phyloP scores from a whole-genome alignment of 2,797 vertebrate genomes.

The Delichon dasypus region DNA sequence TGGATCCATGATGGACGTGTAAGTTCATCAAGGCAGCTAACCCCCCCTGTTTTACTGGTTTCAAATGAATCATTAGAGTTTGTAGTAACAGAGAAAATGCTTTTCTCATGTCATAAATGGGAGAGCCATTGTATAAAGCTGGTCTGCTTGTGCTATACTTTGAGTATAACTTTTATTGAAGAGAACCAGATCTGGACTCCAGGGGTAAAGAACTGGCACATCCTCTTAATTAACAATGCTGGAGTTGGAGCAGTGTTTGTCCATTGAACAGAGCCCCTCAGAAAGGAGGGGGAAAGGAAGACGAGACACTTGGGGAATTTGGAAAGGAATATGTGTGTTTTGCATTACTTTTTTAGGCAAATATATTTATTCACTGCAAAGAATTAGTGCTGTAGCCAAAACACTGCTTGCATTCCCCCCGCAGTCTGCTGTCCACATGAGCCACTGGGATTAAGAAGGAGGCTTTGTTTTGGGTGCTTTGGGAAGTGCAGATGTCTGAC shows the following conservation, averaged over 20 bases:
- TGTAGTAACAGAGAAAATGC: slow-evolving; percentile 1
- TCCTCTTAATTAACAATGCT: slow-evolving; percentile 12
- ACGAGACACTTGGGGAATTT: not conserved
- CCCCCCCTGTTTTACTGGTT: not conserved
- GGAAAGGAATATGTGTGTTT: slow-evolving; percentile 10
- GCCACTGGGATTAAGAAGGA: not conserved
- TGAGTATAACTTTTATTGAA: not conserved
- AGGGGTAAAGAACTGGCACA: not conserved
- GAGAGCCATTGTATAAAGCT: not conserved
- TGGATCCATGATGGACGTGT: not conserved
- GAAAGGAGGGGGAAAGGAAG: not conserved
- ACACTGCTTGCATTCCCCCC: not conserved
- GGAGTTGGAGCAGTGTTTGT: not conserved
- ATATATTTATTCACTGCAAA: slow-evolving; percentile 23
- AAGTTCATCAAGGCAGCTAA: slow-evolving; percentile 25
- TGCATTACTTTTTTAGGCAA: slow-evolving; percentile 28
- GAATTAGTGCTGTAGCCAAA: slow-evolving; percentile 35
- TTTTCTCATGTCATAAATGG: not conserved
- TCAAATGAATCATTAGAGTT: slow-evolving; percentile 8
- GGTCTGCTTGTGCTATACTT: not conserved
- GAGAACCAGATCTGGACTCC: slow-evolving; percentile 41
- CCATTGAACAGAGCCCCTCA: not conserved
- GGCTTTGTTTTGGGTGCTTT: slow-evolving; percentile 26
- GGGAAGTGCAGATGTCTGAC: slow-evolving; percentile 15
- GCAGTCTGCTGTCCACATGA: not conserved